Evolutionary conservation across 2,888 invertebrate genomes (phyloP), one percentile per base, ranked within the genome.

Genomic region (Pachydiplax longipennis): DNA sequence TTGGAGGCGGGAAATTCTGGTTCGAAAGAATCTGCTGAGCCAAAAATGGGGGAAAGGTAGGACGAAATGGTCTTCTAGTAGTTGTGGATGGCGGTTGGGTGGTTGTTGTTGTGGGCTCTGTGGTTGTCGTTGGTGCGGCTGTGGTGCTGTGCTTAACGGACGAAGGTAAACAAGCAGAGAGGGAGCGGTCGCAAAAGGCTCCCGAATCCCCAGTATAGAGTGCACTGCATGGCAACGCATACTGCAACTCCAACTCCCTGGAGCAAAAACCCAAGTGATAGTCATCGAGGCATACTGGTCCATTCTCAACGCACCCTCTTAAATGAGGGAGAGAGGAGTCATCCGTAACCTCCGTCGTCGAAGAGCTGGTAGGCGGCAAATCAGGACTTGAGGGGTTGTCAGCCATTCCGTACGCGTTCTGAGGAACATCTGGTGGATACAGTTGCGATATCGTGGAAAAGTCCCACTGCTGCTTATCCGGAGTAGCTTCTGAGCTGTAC

Each of bases 261-360:
- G 87, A 87, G n/a, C 87, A 87, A 1, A n/a, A 87, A n/a, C 87
- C 87, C 22, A 87, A 37, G 87, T 87, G 87, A n/a, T n/a, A 37
- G 6, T 61, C 61, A n/a, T 87, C 87, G 13, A 87, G 61, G 37
- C 87, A 87, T 3, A 87, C 15, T 4, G 87, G 87, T 61, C 87
- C 87, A 2, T n/a, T 37, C n/a, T 87, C 61, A 37, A 61, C 37
- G n/a, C 87, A 87, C 22, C 18, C 61, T 61, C 61, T 61, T 4
- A 37, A 87, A 12, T 37, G 31, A 18, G 37, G 37, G 31, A 22
- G 73, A 25, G 73, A n/a, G 0, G 31, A 31, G 12, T 31, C 1
- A 31, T 31, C 25, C 0, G 15, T 31, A 0, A 22, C 4, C 3
- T 13, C 73, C 2, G 73, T 25, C 31, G 25, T 13, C 0, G 73